Evolutionary conservation across 2,888 invertebrate species (phyloP).

Genomic region (Ophioninae sp.): DNA sequence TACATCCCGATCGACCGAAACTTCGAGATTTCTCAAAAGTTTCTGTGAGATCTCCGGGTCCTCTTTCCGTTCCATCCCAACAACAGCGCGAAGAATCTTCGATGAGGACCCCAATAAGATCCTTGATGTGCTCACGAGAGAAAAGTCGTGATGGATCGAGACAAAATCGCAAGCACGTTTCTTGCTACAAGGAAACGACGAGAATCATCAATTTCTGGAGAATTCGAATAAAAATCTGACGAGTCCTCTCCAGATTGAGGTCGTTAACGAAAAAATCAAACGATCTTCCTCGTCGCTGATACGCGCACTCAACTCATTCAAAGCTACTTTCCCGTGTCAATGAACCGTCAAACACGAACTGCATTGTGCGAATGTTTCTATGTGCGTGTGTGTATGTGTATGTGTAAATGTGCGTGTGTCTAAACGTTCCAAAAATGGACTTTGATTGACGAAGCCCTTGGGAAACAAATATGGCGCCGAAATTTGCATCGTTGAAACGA

Average conservation of each 20-base stretch:
- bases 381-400: neutral
- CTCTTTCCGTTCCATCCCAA: neutral
- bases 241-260: neutral
- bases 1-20: slow-evolving; percentile 16
- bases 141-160: neutral
- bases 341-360: neutral
- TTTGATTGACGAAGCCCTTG: neutral
- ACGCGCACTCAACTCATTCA: neutral
- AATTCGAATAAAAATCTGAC: neutral
- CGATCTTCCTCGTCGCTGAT: neutral
- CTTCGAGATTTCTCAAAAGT: slow-evolving; percentile 23
- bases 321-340: neutral
- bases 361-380: neutral
- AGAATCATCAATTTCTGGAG: neutral
- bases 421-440: neutral
- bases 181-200: neutral
- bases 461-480: neutral
- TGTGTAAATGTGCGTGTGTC: neutral
- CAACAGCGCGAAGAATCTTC: neutral
- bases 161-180: neutral
- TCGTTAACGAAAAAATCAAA: neutral
- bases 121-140: neutral
- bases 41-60: slow-evolving; percentile 2
- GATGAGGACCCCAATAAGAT: neutral
- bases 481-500: neutral